Percentiles rank a stretch among this genome's conserved stretches.
phyloP scores from a whole-genome alignment of 2,797 vertebrate genomes.

The Novumbra hubbsi region DNA sequence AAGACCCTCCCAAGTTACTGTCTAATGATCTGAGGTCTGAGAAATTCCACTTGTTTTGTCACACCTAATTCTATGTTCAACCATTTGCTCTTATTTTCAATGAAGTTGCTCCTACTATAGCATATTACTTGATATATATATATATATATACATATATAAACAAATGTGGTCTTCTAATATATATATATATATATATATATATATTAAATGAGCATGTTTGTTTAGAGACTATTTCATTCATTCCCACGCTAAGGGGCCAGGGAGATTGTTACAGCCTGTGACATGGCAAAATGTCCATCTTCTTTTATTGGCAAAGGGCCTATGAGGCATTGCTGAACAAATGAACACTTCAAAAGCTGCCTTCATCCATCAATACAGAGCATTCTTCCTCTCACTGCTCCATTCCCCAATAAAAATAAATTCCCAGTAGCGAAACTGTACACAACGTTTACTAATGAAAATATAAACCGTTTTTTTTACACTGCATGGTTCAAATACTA shows the following conservation, averaged over 20 bases:
- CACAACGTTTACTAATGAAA: neutral
- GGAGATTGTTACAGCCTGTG: conserved; percentile 21
- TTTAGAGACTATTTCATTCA: conserved; percentile 47
- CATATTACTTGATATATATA: neutral
- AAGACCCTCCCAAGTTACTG: no score
- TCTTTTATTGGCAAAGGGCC: conserved; percentile 25
- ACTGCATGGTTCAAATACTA: neutral
- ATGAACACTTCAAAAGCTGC: conserved; percentile 16
- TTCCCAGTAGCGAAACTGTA: neutral
- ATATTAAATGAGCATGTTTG: conserved; percentile 40
- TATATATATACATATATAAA: neutral
- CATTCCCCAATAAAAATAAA: neutral
- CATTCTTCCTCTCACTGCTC: neutral
- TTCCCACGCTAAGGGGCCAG: conserved; percentile 29
- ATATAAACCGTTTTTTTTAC: neutral
- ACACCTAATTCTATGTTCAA: no score
- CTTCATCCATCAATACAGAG: neutral
- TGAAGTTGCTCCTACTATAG: neutral
- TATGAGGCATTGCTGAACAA: conserved; percentile 20
- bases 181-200: neutral
- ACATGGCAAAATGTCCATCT: conserved; percentile 34
- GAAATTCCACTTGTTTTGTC: no score
- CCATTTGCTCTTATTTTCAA: no score
- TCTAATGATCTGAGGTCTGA: no score
- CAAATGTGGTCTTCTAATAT: no score